A percentile compares a stretch with the other conserved stretches of the same genome.
Evolutionary conservation across 2,113 vertebrate species (phyloP).

Genomic region (Seriola rivoliana): DNA sequence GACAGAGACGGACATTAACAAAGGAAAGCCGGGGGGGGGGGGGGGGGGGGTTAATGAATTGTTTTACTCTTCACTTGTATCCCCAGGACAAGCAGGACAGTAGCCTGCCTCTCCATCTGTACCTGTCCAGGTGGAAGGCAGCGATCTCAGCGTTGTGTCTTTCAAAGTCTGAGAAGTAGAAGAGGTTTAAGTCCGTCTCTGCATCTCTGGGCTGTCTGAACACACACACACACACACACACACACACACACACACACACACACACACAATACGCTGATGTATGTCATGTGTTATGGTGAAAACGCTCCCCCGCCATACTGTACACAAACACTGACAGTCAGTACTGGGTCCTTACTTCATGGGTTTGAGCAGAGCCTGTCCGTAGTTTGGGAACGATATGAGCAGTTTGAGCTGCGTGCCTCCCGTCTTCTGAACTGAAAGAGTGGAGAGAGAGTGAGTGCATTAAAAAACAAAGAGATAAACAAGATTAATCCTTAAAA

Average conservation of each 20-base stretch:
- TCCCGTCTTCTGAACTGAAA: conserved; percentile 86
- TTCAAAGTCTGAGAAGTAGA: conserved; percentile 94
- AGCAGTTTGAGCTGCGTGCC: conserved; percentile 88
- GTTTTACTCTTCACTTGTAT: neutral
- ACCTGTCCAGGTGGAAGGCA: conserved; percentile 93
- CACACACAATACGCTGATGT: neutral
- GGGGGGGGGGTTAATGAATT: too few species aligned
- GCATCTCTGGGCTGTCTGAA: conserved; percentile 87
- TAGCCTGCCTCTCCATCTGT: conserved; percentile 5
- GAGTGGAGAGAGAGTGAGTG: neutral
- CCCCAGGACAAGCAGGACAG: too few species aligned
- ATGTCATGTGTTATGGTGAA: neutral
- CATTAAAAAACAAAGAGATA: neutral
- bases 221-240: conserved; percentile 1
- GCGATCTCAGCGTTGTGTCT: conserved; percentile 91
- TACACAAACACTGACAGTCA: neutral
- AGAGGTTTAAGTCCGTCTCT: conserved; percentile 89
- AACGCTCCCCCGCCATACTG: too few species aligned
- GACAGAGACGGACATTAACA: neutral
- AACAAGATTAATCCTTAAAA: neutral
- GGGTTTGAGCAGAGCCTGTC: conserved; percentile 89
- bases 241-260: neutral
- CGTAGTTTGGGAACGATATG: conserved; percentile 84
- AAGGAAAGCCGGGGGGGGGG: neutral
- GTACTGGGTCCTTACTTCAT: conserved; percentile 85